Percentiles rank a stretch among this genome's conserved stretches.
Evolutionary conservation across 2,797 vertebrate species (phyloP).

Genomic region (Microctenopoma lineatum): DNA sequence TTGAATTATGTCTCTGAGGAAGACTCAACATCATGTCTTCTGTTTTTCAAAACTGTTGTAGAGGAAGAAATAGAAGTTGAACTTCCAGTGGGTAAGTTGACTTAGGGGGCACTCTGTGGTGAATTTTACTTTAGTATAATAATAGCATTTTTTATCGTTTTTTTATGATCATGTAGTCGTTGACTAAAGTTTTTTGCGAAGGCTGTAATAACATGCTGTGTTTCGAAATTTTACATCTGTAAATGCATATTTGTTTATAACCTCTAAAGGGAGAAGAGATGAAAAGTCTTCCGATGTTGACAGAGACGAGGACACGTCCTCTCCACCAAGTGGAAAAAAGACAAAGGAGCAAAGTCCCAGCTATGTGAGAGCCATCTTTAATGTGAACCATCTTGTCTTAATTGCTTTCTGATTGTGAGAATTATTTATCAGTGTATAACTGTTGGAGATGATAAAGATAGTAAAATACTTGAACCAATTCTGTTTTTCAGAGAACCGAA

Average conservation of each 20-base stretch:
- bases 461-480: not conserved
- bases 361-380: conserved; percentile 55
- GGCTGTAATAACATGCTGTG: not conserved
- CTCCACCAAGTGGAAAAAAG: conserved; percentile 21
- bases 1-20: conserved; percentile 77
- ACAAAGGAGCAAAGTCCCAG: conserved; percentile 29
- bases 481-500: conserved; percentile 76
- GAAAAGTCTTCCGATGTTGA: conserved; percentile 27
- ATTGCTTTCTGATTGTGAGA: not conserved
- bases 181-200: not conserved
- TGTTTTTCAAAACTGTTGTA: conserved; percentile 82
- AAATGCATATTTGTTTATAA: not conserved
- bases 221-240: not conserved
- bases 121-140: no score
- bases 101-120: no score
- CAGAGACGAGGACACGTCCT: not conserved
- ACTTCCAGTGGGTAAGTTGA: conserved; percentile 77
- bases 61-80: conserved; percentile 79
- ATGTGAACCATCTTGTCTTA: not conserved
- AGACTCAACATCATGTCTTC: conserved; percentile 63
- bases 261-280: conserved; percentile 46
- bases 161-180: not conserved
- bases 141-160: no score
- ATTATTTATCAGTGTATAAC: not conserved
- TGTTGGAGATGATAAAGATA: not conserved